phyloP scores from a whole-genome alignment of 2,888 invertebrate species.

The Hypsopygia costalis region DNA sequence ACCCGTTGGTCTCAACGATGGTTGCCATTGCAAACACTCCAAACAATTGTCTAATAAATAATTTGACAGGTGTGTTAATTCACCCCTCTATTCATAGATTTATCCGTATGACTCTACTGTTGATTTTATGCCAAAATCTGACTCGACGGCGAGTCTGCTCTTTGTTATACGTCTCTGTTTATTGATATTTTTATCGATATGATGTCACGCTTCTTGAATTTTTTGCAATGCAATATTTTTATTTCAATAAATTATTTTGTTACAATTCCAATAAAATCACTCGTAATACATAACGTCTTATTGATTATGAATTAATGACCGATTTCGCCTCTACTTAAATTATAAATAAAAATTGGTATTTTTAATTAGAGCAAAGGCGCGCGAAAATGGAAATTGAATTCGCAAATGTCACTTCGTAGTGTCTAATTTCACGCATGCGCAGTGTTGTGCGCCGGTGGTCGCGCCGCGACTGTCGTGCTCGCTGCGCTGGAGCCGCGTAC shows the following conservation, averaged over 20 bases:
- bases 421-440: conserved; percentile 31
- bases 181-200: neutral
- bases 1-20: conserved; percentile 54
- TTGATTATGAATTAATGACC: too few species aligned
- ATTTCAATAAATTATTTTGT: too few species aligned
- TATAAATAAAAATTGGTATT: too few species aligned
- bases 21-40: conserved; percentile 41
- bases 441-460: conserved; percentile 41
- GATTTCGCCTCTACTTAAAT: too few species aligned
- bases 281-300: too few species aligned
- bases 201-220: neutral
- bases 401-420: neutral
- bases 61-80: conserved; percentile 26
- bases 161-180: conserved; percentile 9
- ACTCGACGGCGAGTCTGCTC: conserved; percentile 27
- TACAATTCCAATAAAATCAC: too few species aligned
- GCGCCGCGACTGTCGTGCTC: conserved; percentile 41
- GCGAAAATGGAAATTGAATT: too few species aligned
- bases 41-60: conserved; percentile 29
- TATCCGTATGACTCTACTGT: conserved; percentile 26
- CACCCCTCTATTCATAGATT: conserved; percentile 33
- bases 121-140: conserved; percentile 45
- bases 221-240: too few species aligned
- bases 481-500: conserved; percentile 25
- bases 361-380: too few species aligned